Evolutionary conservation across 2,888 invertebrate species (phyloP).

Genomic region (Elysia crispata): DNA sequence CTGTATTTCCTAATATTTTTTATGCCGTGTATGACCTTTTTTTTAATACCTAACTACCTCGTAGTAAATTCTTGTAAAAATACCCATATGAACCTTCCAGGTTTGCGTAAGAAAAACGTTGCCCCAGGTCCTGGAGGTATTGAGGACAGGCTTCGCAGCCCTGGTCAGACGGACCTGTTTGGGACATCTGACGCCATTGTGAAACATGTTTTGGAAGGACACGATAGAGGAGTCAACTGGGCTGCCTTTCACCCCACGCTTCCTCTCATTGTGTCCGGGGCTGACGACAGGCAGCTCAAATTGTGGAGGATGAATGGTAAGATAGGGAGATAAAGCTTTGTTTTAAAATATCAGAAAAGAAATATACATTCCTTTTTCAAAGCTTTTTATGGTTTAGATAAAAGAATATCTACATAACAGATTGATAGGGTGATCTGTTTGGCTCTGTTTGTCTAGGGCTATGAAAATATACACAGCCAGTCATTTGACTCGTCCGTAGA

Average conservation of each 20-base stretch:
- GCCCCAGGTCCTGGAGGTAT: slow-evolving; percentile 94
- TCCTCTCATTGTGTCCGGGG: slow-evolving; percentile 96
- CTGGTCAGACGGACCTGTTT: slow-evolving; percentile 86
- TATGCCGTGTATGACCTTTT: no score
- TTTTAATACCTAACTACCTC: no score
- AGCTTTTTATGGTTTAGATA: neutral
- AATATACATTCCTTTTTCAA: neutral
- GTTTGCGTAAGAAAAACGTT: slow-evolving; percentile 96
- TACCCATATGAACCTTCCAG: slow-evolving; percentile 68
- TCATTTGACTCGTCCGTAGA: no score
- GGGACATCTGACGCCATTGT: slow-evolving; percentile 86
- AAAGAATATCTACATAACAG: no score
- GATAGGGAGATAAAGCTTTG: slow-evolving; percentile 29
- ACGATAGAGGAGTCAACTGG: slow-evolving; percentile 96
- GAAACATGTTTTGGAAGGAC: slow-evolving; percentile 80
- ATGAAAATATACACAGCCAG: no score
- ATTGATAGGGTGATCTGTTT: no score
- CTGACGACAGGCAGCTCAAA: slow-evolving; percentile 98
- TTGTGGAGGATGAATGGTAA: slow-evolving; percentile 99
- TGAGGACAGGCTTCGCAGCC: slow-evolving; percentile 81
- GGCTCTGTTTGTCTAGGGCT: no score
- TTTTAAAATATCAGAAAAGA: neutral
- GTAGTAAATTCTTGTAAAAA: no score
- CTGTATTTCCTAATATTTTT: no score
- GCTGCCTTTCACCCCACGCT: slow-evolving; percentile 96